Evolutionary conservation across 2,113 vertebrate species (phyloP).

Genomic region (Canis aureus): DNA sequence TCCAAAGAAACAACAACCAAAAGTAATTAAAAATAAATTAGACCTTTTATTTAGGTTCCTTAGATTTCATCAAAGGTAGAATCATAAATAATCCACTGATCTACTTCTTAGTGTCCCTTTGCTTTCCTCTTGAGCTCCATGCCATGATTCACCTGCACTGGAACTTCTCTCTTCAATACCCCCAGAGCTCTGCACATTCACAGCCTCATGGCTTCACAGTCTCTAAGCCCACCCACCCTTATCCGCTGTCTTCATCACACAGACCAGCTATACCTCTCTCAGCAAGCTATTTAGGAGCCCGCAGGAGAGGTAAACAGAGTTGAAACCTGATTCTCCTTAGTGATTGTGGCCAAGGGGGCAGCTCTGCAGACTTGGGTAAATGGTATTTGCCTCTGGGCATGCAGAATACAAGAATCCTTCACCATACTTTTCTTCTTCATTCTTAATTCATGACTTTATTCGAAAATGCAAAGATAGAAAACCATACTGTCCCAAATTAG

Average conservation of each 20-base stretch:
- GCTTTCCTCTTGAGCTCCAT: neutral
- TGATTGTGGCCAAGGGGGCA: neutral
- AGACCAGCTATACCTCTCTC: neutral
- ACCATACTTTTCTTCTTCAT: neutral
- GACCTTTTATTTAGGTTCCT: neutral
- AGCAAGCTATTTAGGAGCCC: neutral
- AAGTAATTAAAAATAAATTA: slow-evolving; percentile 42
- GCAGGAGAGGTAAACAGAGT: neutral
- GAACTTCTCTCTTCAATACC: neutral
- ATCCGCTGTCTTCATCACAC: too few species aligned
- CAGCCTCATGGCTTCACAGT: too few species aligned
- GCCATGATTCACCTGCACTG: neutral
- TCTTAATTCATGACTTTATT: slow-evolving; percentile 34
- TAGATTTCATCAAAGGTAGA: neutral
- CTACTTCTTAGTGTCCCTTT: neutral
- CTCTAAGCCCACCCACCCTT: neutral
- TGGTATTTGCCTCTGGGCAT: neutral
- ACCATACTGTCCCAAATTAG: neutral
- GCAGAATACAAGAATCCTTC: neutral
- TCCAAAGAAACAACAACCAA: slow-evolving; percentile 32
- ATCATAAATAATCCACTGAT: neutral
- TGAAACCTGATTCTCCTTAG: neutral
- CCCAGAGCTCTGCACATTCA: neutral
- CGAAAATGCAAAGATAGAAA: neutral
- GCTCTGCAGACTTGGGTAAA: neutral